phyloP scores from a whole-genome alignment of 2,888 invertebrate genomes.

The Apodemia hepburni region DNA sequence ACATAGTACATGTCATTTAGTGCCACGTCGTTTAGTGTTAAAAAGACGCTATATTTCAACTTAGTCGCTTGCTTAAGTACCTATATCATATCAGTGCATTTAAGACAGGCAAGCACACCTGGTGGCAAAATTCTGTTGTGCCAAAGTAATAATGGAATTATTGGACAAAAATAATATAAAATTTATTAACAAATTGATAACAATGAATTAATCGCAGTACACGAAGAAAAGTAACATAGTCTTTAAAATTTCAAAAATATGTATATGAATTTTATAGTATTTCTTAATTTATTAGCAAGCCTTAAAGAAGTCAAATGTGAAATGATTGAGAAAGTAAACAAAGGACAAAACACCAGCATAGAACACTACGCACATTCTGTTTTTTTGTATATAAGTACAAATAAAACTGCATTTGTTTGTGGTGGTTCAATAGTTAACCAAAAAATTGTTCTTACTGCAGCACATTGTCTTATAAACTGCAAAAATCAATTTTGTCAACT shows the following conservation, averaged over 20 bases:
- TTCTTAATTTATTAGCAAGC: neutral
- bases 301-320: neutral
- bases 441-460: slow-evolving; percentile 39
- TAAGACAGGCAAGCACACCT: no score
- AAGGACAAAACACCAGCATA: slow-evolving; percentile 31
- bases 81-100: no score
- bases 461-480: slow-evolving; percentile 39
- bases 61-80: no score
- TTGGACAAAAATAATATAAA: neutral
- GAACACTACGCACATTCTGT: slow-evolving; percentile 37
- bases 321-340: slow-evolving; percentile 32
- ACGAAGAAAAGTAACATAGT: neutral
- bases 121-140: neutral
- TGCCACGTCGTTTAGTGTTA: no score
- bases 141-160: neutral
- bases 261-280: neutral
- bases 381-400: slow-evolving; percentile 28
- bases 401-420: slow-evolving; percentile 30
- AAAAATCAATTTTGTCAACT: slow-evolving; percentile 10
- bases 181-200: neutral
- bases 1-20: no score
- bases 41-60: no score
- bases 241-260: neutral
- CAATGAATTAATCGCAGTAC: neutral
- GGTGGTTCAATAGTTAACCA: slow-evolving; percentile 43